Evolutionary conservation across 2,797 vertebrate genomes (phyloP), one percentile per base, ranked within the genome.

Genomic region (Ptychadena robeensis): DNA sequence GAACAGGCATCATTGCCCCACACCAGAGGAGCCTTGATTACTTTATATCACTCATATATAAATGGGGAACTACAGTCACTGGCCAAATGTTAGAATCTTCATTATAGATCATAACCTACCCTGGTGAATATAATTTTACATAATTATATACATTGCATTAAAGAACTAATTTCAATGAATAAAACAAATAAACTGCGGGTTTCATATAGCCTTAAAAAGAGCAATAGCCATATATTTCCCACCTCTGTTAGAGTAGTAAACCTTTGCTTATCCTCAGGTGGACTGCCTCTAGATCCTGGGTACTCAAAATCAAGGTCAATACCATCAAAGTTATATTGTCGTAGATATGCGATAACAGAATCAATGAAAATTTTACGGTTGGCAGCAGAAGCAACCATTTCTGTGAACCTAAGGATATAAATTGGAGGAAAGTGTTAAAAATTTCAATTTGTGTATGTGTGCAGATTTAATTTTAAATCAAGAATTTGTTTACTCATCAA

Each of bases 231-330:
- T 61, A 25, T 61, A 28, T 25, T 28, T 34, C 80, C 82, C 82
- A 95, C 95, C 88, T 91, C 87, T 87, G 92, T 92, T 44, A 96
- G 89, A 70, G 92, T 81, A 74, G 93, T 91, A 86, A 94, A 96
- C 82, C 86, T 92, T 79, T 89, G 81, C 75, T 95, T 93, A 87
- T 96, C 95, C 63, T 80, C 71, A 8, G 59, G 82, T 2, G 92
- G 94, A 59, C 94, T 96, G 80, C 94, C 95, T 86, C 93, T 90
- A 25, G 93, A 69, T 32, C 93, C 94, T 25, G 95, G 95, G 72
- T 96, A 94, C 86, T 96, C 90, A 94, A 96, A 96, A 87, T 95
- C 95, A 86, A 96, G 90, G 87, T 96, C 95, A 67, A 96, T 91
- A 61, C 95, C 95, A 70, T 96, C 94, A 83, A 96, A 96, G 25